These are phyloP conservation scores for Dascyllus trimaculatus DNA, from an alignment of 2,113 vertebrate genomes.

Conservation along the genomic window DNA sequence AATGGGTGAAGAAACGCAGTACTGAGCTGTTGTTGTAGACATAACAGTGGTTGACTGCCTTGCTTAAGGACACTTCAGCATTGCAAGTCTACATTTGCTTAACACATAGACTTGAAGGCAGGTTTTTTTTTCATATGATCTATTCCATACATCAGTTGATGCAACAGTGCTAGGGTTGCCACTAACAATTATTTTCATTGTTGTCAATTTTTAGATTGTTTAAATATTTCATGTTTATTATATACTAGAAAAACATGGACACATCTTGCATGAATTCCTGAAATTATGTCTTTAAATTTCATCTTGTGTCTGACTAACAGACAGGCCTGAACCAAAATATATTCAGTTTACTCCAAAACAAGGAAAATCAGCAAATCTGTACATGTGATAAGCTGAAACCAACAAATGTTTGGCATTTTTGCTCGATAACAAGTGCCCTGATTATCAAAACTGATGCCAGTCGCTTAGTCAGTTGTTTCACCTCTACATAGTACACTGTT, in stretches of 20 bases:
- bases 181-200: too few relatives aligned
- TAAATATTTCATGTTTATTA: too few relatives aligned
- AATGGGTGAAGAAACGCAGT: background rate
- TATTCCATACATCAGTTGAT: background rate
- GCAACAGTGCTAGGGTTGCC: too few relatives aligned
- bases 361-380: background rate
- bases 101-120: background rate
- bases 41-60: constrained; percentile 10
- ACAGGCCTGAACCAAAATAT: background rate
- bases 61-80: constrained; percentile 13
- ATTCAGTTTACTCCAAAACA: background rate
- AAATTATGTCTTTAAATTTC: background rate
- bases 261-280: background rate
- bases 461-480: background rate
- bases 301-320: background rate
- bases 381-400: background rate
- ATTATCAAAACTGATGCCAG: background rate
- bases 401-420: background rate
- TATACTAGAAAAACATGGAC: background rate
- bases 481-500: background rate
- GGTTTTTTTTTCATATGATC: background rate
- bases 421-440: background rate
- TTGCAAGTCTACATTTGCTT: background rate
- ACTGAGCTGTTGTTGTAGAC: constrained; percentile 8
- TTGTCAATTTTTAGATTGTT: too few relatives aligned